Evolutionary conservation across 2,888 invertebrate genomes (phyloP).

Genomic region (Antheraea assamensis): DNA sequence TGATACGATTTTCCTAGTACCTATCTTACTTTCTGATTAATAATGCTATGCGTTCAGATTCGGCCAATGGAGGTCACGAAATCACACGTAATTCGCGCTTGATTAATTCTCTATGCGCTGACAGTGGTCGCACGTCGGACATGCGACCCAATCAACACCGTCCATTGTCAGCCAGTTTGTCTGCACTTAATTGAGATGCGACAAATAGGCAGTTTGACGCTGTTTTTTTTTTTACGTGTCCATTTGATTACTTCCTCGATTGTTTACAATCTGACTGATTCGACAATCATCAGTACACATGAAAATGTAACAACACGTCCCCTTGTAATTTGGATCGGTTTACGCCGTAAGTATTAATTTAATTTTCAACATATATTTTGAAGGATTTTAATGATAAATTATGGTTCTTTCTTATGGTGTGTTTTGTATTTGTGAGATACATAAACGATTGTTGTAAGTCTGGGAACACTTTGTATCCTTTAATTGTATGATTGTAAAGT

Average conservation of each 20-base stretch:
- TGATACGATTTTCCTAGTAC: neutral
- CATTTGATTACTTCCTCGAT: neutral
- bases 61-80: conserved; percentile 1
- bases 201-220: neutral
- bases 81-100: conserved; percentile 8
- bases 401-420: no score
- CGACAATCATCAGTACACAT: neutral
- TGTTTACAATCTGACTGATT: neutral
- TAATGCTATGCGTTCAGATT: neutral
- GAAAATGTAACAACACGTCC: no score
- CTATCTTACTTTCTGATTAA: neutral
- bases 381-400: no score
- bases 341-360: no score
- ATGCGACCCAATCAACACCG: conserved; percentile 1
- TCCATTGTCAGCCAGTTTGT: conserved; percentile 5
- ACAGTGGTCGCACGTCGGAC: neutral
- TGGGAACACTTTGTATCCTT: no score
- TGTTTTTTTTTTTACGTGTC: neutral
- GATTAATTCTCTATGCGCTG: conserved; percentile 4
- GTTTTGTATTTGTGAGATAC: no score
- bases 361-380: no score
- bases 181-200: conserved; percentile 2
- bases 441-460: no score
- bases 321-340: no score
- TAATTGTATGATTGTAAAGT: no score